Base-by-base conservation (phyloP, 2,888 invertebrate genomes). In the Pseudeuparius sepicola region DNA sequence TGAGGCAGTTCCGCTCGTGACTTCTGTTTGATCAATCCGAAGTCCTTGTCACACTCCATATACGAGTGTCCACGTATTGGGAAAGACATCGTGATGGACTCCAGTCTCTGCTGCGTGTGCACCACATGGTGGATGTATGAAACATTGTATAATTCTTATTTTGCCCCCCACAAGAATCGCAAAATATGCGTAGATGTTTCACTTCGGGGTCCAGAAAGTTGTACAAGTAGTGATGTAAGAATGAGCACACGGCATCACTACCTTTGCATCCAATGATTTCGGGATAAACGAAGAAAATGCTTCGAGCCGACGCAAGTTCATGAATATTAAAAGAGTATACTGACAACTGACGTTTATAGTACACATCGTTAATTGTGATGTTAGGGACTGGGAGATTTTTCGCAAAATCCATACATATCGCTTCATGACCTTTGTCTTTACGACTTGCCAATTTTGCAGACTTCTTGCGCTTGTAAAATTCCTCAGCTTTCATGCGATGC, bases 361-460 rank as follows among this genome's bases (percentile, higher is more conserved):
- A 34, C 40, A 48, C 44, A 37, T 53, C 45, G 35, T 51, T 53
- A 25, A 47, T 49, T 25, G 45, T 39, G 14, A 49, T 47, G 42
- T 52, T 53, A 13, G 28, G 34, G 4, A 12, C 14, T 4, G 13
- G 14, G 5, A 34, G 14, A 28, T 34, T 34, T 34, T 24, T 34
- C 11, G 14, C 11, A 10, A 13, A 39, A 12, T 35, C 39, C 31
- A 39, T 26, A n/a, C 31, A 34, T 12, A 34, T 27, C 11, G 33
- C 34, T 24, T 31, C 31, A 2, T 4, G 24, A 18, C 24, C 25
- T 20, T 20, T 24, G 11, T 20, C 14, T 15, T 15, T 14, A 10
- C 20, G 10, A 3, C 24, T 18, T 13, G 12, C 5, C 16, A 17
- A 12, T 31, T 36, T 39, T 37, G 26, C 36, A n/a, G n/a, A n/a